Base-by-base conservation (phyloP, 2,888 invertebrate genomes). In the Unio pictorum region DNA sequence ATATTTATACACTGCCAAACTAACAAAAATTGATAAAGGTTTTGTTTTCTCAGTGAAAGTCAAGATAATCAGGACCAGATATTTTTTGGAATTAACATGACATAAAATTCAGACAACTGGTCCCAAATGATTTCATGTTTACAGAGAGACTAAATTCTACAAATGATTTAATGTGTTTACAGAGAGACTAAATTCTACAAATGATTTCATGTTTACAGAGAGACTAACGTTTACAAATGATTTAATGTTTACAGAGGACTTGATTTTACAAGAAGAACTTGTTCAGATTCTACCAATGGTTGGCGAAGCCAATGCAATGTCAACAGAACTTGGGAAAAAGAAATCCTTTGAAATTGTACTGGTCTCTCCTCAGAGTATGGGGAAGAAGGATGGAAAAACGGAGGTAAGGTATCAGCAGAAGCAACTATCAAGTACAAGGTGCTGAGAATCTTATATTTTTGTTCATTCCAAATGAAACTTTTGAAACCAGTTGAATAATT, bases 261-360 rank as follows among this genome's bases (percentile, higher is more conserved):
- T 87, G 59, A 70, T 88, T n/a, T 81, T 89, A 4, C 87, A 87
- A 73, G 88, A 88, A 65, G 88, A 88, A 66, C 79, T 89, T 45
- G 75, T 88, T 60, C 79, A 86, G 73, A 72, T 88, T 69, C 77
- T 86, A 66, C 89, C 88, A 8, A 85, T 87, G 86, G 84, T 89
- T n/a, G 80, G 76, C 61, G 87, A 88, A 71, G 88, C 87, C 8
- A 87, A 85, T 67, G 87, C 87, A 55, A 89, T 89, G 85, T 85
- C 87, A 18, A 87, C 88, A 68, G 88, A 88, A 67, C 78, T 89
- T 60, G 81, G 84, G 72, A 89, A 88, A 69, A 84, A 85, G 58
- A 84, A 84, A 45, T 86, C 84, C 69, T 89, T 87, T 83, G 89
- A 89, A 67, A 73, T 88, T 30, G 86, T 84, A 20, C 80, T 89